Percentiles rank a stretch among this genome's conserved stretches.
Evolutionary conservation across 2,797 vertebrate species (phyloP).

Genomic region (Cirrhinus mrigala): DNA sequence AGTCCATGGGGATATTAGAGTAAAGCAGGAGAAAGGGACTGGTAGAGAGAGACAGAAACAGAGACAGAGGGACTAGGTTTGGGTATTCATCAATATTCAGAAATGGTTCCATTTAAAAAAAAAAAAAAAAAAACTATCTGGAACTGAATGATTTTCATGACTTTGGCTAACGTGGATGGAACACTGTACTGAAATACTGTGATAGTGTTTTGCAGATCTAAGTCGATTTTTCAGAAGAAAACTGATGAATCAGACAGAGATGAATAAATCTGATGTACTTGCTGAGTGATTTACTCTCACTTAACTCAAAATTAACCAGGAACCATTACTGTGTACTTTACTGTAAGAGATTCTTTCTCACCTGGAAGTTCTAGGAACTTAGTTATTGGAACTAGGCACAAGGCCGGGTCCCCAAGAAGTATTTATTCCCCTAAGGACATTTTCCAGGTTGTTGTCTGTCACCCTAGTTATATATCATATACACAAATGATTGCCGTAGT

Average conservation of each 20-base stretch:
- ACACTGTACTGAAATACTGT: neutral
- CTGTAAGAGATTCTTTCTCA: too few relatives aligned
- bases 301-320: neutral
- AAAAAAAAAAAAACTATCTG: neutral
- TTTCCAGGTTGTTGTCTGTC: neutral
- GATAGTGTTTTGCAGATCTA: neutral
- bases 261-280: neutral
- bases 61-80: neutral
- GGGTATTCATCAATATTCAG: conserved; percentile 1
- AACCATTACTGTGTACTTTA: neutral
- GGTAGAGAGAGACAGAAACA: neutral
- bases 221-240: neutral
- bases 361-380: too few relatives aligned
- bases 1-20: conserved; percentile 30
- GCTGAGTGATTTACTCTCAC: neutral
- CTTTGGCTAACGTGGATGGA: neutral
- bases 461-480: neutral
- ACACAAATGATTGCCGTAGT: neutral
- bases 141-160: neutral
- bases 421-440: neutral
- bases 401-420: too few relatives aligned
- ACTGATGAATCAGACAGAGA: neutral
- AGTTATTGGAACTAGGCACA: too few relatives aligned
- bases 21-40: conserved; percentile 20
- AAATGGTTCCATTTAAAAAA: neutral